phyloP scores from a whole-genome alignment of 1,140 invertebrate species.

The Pectinophora gossypiella region DNA sequence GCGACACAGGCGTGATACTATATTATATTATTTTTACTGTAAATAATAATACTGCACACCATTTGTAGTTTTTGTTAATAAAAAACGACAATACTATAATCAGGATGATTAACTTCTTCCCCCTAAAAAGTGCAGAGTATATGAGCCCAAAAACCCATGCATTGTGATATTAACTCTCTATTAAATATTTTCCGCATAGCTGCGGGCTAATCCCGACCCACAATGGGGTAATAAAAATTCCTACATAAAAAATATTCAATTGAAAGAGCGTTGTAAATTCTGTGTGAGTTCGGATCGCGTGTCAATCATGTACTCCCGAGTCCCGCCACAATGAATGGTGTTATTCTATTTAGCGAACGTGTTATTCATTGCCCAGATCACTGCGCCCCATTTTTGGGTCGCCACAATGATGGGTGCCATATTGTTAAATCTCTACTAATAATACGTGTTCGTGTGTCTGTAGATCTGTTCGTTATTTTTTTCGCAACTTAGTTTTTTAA shows the following conservation, averaged over 20 bases:
- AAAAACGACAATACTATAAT: slow-evolving; percentile 16
- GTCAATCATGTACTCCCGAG: slow-evolving; percentile 71
- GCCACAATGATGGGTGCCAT: slow-evolving; percentile 32
- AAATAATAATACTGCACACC: no score
- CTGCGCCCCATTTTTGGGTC: slow-evolving; percentile 31
- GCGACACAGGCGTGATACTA: no score
- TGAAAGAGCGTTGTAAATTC: slow-evolving; percentile 41
- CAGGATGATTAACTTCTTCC: slow-evolving; percentile 15
- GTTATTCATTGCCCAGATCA: slow-evolving; percentile 65
- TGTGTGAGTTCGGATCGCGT: slow-evolving; percentile 46
- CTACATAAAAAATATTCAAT: slow-evolving; percentile 49
- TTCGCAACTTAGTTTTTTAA: no score
- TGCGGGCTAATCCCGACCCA: slow-evolving; percentile 44
- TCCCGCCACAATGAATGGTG: slow-evolving; percentile 45
- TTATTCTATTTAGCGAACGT: slow-evolving; percentile 59
- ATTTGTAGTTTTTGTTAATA: no score
- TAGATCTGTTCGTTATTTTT: not conserved
- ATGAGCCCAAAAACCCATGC: slow-evolving; percentile 16
- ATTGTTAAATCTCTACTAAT: slow-evolving; percentile 37
- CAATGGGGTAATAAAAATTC: slow-evolving; percentile 56
- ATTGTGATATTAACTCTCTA: slow-evolving; percentile 42
- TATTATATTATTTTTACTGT: no score
- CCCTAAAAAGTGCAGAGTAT: slow-evolving; percentile 19
- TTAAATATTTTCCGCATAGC: slow-evolving; percentile 57
- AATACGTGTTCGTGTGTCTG: slow-evolving; percentile 15